These are phyloP conservation scores for Aphis gossypii DNA, from an alignment of 1,140 invertebrate species.

Conservation along the genomic window DNA sequence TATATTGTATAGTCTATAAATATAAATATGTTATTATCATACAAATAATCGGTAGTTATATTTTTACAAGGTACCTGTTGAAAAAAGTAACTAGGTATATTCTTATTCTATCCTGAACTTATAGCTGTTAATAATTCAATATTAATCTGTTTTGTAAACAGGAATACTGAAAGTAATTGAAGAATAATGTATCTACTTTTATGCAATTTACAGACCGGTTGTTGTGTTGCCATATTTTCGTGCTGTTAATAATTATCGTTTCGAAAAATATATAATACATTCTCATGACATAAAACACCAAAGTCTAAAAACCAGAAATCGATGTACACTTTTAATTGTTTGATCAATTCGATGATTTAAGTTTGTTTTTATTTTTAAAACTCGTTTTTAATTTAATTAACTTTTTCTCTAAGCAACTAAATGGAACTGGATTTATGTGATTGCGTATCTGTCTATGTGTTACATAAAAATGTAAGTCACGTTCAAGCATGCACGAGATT, in stretches of 20 bases:
- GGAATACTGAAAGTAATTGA: neutral
- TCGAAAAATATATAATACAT: constrained; percentile 5
- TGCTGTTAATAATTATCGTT: constrained; percentile 37
- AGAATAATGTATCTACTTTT: neutral
- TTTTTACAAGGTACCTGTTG: neutral
- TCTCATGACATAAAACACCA: neutral
- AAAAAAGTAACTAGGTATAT: neutral
- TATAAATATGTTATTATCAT: neutral
- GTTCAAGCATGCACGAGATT: neutral
- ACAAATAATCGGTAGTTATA: neutral
- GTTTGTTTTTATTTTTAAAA: constrained; percentile 22
- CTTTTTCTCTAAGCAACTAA: neutral
- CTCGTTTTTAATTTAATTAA: constrained; percentile 29
- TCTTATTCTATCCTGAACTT: neutral
- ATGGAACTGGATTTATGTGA: constrained; percentile 20
- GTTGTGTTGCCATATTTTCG: neutral
- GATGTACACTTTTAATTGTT: neutral
- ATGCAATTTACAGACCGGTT: neutral
- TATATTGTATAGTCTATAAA: neutral
- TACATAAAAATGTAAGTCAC: constrained; percentile 1
- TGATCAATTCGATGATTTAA: neutral
- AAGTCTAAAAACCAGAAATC: neutral
- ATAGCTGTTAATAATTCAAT: neutral
- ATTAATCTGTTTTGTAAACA: neutral
- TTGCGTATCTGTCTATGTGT: neutral